These are phyloP conservation scores for Steatornis caripensis DNA, from an alignment of 2,113 vertebrate species.

Conservation along the genomic window DNA sequence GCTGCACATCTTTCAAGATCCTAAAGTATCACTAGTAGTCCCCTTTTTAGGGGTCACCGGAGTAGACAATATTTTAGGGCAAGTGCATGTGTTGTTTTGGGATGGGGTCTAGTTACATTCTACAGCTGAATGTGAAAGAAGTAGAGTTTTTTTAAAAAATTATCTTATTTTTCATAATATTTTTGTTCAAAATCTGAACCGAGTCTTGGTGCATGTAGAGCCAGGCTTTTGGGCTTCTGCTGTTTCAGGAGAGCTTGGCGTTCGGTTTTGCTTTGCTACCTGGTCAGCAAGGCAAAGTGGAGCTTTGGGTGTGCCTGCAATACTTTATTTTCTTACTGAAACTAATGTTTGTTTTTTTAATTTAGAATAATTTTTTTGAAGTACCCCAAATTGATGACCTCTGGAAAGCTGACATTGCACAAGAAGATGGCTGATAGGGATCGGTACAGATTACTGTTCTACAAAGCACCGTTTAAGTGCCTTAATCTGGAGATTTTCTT, in stretches of 20 bases:
- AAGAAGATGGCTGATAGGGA: background rate
- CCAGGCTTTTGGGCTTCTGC: background rate
- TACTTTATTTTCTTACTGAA: background rate
- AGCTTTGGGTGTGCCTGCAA: background rate
- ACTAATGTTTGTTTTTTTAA: background rate
- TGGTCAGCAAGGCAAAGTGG: background rate
- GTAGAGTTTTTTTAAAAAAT: no score
- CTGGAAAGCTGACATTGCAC: background rate
- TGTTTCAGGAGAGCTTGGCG: background rate
- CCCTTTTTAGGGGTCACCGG: background rate
- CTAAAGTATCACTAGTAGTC: background rate
- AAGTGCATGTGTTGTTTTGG: background rate
- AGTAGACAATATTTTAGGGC: background rate
- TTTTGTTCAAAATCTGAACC: background rate
- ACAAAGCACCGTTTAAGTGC: background rate
- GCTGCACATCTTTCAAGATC: background rate
- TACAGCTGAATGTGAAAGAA: background rate
- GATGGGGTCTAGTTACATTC: background rate
- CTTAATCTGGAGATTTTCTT: background rate
- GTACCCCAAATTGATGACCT: background rate
- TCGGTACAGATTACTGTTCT: background rate
- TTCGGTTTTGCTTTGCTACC: background rate
- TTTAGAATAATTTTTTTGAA: background rate
- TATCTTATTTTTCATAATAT: background rate
- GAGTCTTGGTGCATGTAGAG: background rate